Conservation (phyloP, 2,888 invertebrate species). For the Phorcus lineatus region DNA sequence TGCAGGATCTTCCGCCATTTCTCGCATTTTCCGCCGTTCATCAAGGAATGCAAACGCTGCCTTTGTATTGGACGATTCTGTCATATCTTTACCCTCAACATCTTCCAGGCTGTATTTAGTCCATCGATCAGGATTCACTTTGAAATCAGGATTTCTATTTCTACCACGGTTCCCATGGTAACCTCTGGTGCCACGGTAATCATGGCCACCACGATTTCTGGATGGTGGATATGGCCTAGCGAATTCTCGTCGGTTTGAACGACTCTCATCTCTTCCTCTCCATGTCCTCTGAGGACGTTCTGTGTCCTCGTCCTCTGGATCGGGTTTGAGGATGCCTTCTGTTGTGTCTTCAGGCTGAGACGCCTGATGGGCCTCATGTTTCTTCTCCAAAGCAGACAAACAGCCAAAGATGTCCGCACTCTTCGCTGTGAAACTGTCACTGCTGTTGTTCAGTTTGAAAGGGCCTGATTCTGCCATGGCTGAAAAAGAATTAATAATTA, state of each 20-base stretch:
- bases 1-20: slow-evolving; percentile 41
- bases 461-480: not conserved
- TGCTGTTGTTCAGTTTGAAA: slow-evolving; percentile 28
- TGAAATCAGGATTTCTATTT: slow-evolving; percentile 75
- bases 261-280: not conserved
- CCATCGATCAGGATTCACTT: slow-evolving; percentile 88
- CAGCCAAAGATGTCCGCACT: slow-evolving; percentile 56
- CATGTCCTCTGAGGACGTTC: not conserved
- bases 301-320: not conserved
- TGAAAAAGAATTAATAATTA: not conserved
- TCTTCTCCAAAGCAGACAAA: slow-evolving; percentile 54
- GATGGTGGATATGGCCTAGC: no score
- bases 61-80: slow-evolving; percentile 85
- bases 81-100: slow-evolving; percentile 85
- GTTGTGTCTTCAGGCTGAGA: slow-evolving; percentile 39
- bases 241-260: no score
- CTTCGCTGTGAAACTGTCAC: slow-evolving; percentile 40
- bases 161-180: slow-evolving; percentile 17
- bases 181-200: not conserved
- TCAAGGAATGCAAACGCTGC: slow-evolving; percentile 88
- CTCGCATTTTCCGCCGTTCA: slow-evolving; percentile 75
- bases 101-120: slow-evolving; percentile 87
- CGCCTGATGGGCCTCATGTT: slow-evolving; percentile 56
- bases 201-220: no score
- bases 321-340: slow-evolving; percentile 5